A percentile compares a stretch with the other conserved stretches of the same genome.
phyloP scores from a whole-genome alignment of 1,140 invertebrate genomes.

The Limonius californicus region DNA sequence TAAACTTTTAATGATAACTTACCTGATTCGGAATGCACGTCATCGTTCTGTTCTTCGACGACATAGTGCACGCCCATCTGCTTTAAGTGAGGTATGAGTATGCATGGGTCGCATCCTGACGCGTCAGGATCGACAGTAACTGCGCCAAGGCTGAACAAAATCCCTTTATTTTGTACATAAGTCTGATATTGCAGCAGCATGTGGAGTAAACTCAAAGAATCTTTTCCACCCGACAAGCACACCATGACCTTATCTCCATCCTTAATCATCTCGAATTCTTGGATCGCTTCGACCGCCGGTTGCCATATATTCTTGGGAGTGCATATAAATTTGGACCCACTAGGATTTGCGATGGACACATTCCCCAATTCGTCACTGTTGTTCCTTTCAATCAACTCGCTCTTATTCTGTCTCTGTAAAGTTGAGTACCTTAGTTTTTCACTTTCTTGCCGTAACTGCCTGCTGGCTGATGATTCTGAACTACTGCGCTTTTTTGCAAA shows the following conservation, averaged over 20 bases:
- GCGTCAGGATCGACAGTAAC: conserved; percentile 68
- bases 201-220: conserved; percentile 79
- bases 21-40: conserved; percentile 32
- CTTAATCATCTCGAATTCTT: conserved; percentile 81
- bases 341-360: conserved; percentile 8
- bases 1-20: no score
- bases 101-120: conserved; percentile 61
- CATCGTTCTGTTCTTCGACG: conserved; percentile 57
- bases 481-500: conserved; percentile 36
- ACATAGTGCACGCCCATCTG: conserved; percentile 66
- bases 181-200: conserved; percentile 81
- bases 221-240: conserved; percentile 79
- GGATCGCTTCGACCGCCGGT: conserved; percentile 72
- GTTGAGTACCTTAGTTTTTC: conserved; percentile 34
- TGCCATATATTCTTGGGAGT: conserved; percentile 80
- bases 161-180: conserved; percentile 67
- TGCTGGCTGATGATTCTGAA: conserved; percentile 31
- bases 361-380: conserved; percentile 21
- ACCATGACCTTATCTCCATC: conserved; percentile 79
- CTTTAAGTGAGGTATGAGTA: conserved; percentile 65
- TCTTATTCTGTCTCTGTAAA: conserved; percentile 29
- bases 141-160: conserved; percentile 72
- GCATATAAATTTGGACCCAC: conserved; percentile 62
- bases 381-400: conserved; percentile 17
- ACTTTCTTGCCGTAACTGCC: conserved; percentile 27